phyloP scores from a whole-genome alignment of 2,797 vertebrate genomes.

The Falco berigora region DNA sequence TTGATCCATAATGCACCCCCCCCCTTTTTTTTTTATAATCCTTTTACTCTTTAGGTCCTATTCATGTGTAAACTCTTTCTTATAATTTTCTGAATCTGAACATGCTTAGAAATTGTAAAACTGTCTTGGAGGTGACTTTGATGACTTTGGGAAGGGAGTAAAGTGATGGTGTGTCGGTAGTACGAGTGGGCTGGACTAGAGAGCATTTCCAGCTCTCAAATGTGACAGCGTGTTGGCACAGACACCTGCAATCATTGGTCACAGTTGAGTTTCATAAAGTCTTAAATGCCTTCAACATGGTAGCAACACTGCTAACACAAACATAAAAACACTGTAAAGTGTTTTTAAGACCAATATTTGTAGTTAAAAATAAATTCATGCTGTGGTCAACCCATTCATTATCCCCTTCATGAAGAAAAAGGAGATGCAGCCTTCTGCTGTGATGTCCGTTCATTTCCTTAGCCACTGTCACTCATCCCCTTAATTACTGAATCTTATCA shows the following conservation, averaged over 20 bases:
- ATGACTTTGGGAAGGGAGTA: neutral
- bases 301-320: neutral
- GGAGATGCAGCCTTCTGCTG: neutral
- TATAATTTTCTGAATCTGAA: neutral
- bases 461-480: conserved; percentile 1
- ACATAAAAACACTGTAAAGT: neutral
- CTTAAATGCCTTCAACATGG: neutral
- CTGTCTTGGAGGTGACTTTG: neutral
- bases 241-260: rapidly evolving
- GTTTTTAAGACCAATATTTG: neutral
- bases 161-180: neutral
- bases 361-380: neutral
- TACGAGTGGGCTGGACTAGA: neutral
- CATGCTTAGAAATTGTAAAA: neutral
- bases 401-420: neutral
- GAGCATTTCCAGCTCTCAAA: neutral
- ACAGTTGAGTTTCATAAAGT: neutral
- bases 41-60: neutral
- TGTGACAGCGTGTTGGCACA: neutral
- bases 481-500: neutral
- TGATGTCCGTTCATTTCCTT: neutral
- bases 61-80: neutral
- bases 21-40: neutral
- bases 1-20: neutral
- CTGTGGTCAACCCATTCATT: neutral